Evolutionary conservation across 1,140 invertebrate species (phyloP).

Genomic region (Drosophila navojoa): DNA sequence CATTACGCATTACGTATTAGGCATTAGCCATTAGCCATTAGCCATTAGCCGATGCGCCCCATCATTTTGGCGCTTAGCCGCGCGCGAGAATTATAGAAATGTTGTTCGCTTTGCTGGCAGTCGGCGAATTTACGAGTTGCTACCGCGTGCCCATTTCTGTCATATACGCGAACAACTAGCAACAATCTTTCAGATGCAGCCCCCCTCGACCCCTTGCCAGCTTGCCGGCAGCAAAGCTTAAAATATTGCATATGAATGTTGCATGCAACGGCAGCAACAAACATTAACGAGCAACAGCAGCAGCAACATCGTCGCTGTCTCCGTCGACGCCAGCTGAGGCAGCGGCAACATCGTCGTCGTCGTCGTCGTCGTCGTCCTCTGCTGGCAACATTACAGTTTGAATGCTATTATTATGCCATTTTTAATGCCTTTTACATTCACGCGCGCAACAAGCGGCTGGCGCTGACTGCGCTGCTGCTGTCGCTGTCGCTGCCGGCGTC

Average conservation of each 20-base stretch:
- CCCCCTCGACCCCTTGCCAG: neutral
- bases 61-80: conserved; percentile 56
- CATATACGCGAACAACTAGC: conserved; percentile 32
- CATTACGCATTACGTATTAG: conserved; percentile 57
- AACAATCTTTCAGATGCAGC: conserved; percentile 21
- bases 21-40: conserved; percentile 16
- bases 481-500: conserved; percentile 11
- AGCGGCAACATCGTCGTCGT: conserved; percentile 20
- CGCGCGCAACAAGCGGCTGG: conserved; percentile 44
- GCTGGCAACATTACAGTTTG: conserved; percentile 62
- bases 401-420: conserved; percentile 75
- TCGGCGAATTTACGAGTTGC: conserved; percentile 58
- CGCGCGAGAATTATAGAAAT: conserved; percentile 39
- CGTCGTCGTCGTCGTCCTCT: neutral
- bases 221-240: conserved; percentile 38
- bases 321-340: conserved; percentile 12
- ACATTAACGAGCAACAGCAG: conserved; percentile 46
- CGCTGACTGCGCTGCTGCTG: conserved; percentile 23
- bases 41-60: conserved; percentile 22
- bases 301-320: conserved; percentile 11
- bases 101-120: conserved; percentile 33
- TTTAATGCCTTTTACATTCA: conserved; percentile 60
- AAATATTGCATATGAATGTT: conserved; percentile 74
- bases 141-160: conserved; percentile 56
- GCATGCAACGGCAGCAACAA: conserved; percentile 57